Evolutionary conservation across 2,113 vertebrate genomes (phyloP).

Genomic region (Synodontis membranacea): DNA sequence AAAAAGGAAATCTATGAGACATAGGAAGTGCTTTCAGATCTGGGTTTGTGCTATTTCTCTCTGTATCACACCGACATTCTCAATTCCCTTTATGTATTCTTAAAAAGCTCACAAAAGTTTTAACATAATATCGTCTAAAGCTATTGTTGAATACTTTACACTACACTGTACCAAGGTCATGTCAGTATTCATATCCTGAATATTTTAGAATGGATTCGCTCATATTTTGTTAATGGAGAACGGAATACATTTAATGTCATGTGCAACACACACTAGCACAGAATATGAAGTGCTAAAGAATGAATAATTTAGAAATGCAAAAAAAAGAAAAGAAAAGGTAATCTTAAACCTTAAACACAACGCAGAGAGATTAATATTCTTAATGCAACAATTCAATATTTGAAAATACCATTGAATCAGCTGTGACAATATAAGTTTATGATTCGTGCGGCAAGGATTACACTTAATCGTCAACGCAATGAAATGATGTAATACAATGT

Average conservation of each 20-base stretch:
- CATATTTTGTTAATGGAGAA: background rate
- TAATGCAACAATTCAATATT: background rate
- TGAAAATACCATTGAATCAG: background rate
- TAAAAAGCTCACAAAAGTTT: background rate
- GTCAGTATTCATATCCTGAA: background rate
- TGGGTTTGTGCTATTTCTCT: background rate
- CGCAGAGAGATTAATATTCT: background rate
- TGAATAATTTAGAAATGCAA: background rate
- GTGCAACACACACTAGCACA: background rate
- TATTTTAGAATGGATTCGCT: background rate
- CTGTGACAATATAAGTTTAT: too few relatives aligned
- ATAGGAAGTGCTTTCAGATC: conserved; percentile 29
- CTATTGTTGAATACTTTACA: background rate
- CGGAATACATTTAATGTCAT: background rate
- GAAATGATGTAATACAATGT: background rate
- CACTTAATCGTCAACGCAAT: background rate
- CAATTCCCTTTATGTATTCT: background rate
- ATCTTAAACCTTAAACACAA: background rate
- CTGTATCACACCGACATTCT: background rate
- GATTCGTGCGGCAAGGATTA: too few relatives aligned
- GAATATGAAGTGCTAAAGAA: background rate
- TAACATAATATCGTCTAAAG: background rate
- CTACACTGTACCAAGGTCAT: background rate
- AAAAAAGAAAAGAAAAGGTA: background rate
- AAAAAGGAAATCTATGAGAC: conserved; percentile 27